A percentile compares a stretch with the other conserved stretches of the same genome.
phyloP scores from a whole-genome alignment of 2,797 vertebrate species.

The Allobates femoralis region DNA sequence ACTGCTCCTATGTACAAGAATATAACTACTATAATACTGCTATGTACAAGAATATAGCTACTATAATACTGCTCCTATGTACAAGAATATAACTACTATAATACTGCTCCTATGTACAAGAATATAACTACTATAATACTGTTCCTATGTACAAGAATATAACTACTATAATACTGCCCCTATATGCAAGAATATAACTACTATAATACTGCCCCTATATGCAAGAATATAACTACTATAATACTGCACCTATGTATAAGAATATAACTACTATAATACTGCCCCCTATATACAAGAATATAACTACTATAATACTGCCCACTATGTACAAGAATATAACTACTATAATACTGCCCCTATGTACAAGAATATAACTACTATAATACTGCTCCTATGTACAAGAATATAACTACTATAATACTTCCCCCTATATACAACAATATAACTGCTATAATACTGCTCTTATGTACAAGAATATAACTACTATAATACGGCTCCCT shows the following conservation, averaged over 20 bases:
- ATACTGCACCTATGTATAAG: not conserved
- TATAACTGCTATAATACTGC: conserved; percentile 3
- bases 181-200: not conserved
- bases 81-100: conserved; percentile 2
- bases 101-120: not conserved
- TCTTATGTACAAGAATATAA: not conserved
- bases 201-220: not conserved
- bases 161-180: not conserved
- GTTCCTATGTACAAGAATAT: not conserved
- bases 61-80: not conserved
- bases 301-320: conserved; percentile 3
- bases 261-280: conserved; percentile 4
- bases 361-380: not conserved
- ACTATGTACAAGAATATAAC: not conserved
- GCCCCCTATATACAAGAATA: not conserved
- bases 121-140: conserved; percentile 3
- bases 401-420: conserved; percentile 3
- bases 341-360: not conserved
- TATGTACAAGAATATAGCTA: not conserved
- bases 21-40: not conserved
- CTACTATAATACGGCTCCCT: not conserved
- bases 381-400: not conserved
- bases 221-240: conserved; percentile 6
- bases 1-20: not conserved
- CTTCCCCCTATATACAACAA: not conserved